Percentiles rank a stretch among this genome's conserved stretches.
Evolutionary conservation across 2,113 vertebrate genomes (phyloP).

Genomic region (Herpetotheres cachinnans): DNA sequence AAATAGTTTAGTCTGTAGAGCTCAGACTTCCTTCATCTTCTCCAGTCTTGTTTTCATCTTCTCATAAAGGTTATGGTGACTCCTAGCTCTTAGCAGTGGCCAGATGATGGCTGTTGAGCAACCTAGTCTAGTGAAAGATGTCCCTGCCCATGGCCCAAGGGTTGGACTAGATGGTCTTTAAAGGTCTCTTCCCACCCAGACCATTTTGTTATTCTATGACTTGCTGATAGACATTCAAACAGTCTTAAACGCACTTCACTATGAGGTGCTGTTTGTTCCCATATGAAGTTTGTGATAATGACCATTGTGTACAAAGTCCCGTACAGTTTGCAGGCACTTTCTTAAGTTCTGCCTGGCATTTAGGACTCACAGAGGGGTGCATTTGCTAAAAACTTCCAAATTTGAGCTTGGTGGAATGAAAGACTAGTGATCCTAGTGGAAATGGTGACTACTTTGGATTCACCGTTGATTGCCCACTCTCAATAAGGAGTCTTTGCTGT

Average conservation of each 20-base stretch:
- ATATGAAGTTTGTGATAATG: neutral
- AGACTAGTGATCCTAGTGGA: neutral
- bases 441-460: neutral
- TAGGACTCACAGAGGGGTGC: neutral
- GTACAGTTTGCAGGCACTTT: neutral
- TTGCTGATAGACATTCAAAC: neutral
- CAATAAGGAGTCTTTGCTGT: neutral
- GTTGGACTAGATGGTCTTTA: neutral
- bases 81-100: neutral
- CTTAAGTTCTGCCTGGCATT: neutral
- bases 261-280: neutral
- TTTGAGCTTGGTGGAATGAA: neutral
- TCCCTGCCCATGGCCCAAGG: neutral
- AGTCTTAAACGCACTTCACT: neutral
- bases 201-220: neutral
- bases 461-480: neutral
- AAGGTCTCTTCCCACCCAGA: neutral
- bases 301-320: neutral
- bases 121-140: neutral
- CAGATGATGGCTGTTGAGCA: neutral
- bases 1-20: constrained; percentile 17
- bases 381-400: neutral
- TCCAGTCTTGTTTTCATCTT: neutral
- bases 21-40: neutral
- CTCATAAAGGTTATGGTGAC: neutral